Conservation (phyloP, 2,888 invertebrate species). For the Drosophila limbata region DNA sequence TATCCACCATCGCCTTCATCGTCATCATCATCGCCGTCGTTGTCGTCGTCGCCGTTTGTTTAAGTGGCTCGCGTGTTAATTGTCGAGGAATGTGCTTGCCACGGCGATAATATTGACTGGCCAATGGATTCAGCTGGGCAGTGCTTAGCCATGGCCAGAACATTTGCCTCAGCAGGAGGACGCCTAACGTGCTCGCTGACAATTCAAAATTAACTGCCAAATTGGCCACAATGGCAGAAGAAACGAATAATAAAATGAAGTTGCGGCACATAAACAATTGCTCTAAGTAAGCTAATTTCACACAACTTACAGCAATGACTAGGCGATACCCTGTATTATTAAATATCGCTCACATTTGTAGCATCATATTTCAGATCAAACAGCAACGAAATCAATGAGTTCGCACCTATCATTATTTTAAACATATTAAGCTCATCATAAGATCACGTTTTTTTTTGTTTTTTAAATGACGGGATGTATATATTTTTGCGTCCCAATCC, state of each 20-base stretch:
- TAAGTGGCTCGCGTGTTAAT: conserved; percentile 81
- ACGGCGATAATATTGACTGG: conserved; percentile 59
- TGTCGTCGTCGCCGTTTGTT: conserved; percentile 67
- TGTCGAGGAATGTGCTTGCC: conserved; percentile 78
- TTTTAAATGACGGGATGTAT: too few relatives aligned
- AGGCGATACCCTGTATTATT: not conserved
- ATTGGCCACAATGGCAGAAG: conserved; percentile 58
- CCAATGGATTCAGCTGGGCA: conserved; percentile 31
- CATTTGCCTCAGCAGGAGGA: conserved; percentile 18
- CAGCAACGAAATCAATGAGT: too few relatives aligned
- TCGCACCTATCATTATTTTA: too few relatives aligned
- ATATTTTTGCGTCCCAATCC: too few relatives aligned
- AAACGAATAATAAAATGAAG: conserved; percentile 70
- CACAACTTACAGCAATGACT: not conserved
- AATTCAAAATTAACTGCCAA: conserved; percentile 79
- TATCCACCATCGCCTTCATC: conserved; percentile 62
- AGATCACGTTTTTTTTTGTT: too few relatives aligned
- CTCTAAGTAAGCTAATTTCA: not conserved
- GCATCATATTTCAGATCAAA: too few relatives aligned
- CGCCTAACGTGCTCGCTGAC: conserved; percentile 75
- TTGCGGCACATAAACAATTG: conserved; percentile 51
- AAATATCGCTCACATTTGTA: not conserved
- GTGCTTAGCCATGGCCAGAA: conserved; percentile 17
- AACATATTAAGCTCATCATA: too few relatives aligned
- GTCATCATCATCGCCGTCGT: conserved; percentile 45